These are phyloP conservation scores for Eulemur rubriventer DNA, from an alignment of 2,797 vertebrate species.

Conservation along the genomic window DNA sequence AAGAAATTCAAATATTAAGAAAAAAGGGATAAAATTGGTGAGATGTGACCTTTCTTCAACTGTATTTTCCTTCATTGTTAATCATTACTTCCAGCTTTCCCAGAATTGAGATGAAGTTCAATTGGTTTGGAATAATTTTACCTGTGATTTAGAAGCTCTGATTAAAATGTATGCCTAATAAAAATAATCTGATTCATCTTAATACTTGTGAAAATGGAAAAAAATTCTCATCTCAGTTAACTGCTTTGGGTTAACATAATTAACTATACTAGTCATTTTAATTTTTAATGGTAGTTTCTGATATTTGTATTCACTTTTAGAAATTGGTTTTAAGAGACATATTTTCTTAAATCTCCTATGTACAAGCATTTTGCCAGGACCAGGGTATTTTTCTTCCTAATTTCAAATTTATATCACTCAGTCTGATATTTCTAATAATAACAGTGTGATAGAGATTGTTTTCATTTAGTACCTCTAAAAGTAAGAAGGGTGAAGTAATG, in stretches of 20 bases:
- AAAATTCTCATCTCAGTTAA: not conserved
- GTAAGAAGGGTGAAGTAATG: not conserved
- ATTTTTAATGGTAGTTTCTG: not conserved
- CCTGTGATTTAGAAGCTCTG: not conserved
- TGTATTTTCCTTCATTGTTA: not conserved
- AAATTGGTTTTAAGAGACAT: not conserved
- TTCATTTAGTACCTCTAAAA: constrained; percentile 16
- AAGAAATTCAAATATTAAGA: not conserved
- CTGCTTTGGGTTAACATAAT: not conserved
- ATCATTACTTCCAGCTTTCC: not conserved
- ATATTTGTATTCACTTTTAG: not conserved
- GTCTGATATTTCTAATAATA: constrained; percentile 32
- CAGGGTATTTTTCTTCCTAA: not conserved
- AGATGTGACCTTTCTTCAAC: not conserved
- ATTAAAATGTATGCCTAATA: not conserved
- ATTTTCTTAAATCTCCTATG: not conserved
- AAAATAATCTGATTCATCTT: not conserved
- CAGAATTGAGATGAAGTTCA: not conserved
- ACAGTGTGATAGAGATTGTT: not conserved
- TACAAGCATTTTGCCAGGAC: not conserved
- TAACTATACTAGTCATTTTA: not conserved
- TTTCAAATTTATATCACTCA: not conserved
- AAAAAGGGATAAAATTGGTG: not conserved
- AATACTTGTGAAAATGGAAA: constrained; percentile 9
- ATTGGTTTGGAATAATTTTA: not conserved